These are phyloP conservation scores for Corynorhinus townsendii DNA, from an alignment of 2,113 vertebrate genomes.

Conservation along the genomic window DNA sequence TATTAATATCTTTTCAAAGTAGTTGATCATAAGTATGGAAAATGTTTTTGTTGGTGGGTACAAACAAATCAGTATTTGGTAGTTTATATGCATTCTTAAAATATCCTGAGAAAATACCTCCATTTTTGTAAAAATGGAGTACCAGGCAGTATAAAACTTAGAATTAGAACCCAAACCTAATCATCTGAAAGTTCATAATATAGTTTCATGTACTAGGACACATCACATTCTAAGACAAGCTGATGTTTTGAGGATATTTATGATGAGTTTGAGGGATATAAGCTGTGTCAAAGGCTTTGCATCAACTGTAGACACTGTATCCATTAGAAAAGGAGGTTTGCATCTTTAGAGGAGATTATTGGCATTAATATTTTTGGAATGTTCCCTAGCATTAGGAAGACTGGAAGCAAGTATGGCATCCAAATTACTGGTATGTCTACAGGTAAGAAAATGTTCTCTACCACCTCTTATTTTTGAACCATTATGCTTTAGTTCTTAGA, in stretches of 20 bases:
- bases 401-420: neutral
- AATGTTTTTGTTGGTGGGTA: neutral
- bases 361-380: neutral
- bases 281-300: neutral
- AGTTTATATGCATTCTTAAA: conserved; percentile 19
- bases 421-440: neutral
- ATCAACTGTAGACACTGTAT: neutral
- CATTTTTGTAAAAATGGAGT: neutral
- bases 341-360: neutral
- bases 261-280: neutral
- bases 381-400: neutral
- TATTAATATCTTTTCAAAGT: neutral
- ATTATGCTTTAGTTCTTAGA: neutral
- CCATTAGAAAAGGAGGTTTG: neutral
- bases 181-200: neutral
- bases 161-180: neutral
- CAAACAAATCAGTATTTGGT: neutral
- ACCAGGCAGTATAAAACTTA: neutral
- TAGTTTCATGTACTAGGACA: neutral
- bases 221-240: neutral
- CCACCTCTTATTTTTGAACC: neutral
- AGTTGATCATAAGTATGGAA: neutral
- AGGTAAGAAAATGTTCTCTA: conserved; percentile 15
- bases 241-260: neutral
- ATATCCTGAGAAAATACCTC: neutral